These are phyloP conservation scores for Theocolax elegans DNA, from an alignment of 1,140 invertebrate species.

Conservation along the genomic window DNA sequence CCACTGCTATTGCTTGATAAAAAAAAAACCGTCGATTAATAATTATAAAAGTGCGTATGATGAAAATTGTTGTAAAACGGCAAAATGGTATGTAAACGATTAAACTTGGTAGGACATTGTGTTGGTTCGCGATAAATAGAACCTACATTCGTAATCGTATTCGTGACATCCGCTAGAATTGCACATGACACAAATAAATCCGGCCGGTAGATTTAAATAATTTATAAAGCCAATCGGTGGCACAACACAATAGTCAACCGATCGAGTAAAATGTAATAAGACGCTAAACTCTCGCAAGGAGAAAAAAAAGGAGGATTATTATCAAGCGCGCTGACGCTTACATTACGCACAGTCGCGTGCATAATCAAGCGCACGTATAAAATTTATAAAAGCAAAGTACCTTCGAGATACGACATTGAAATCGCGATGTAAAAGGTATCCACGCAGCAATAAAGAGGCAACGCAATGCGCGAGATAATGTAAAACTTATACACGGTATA, in stretches of 20 bases:
- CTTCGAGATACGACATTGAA: not conserved
- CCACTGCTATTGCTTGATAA: too few species aligned
- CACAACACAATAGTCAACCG: not conserved
- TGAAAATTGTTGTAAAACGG: too few species aligned
- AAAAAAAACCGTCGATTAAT: too few species aligned
- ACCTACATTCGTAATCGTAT: too few species aligned
- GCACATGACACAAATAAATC: slow-evolving; percentile 1
- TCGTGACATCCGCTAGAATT: not conserved
- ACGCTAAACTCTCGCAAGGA: not conserved
- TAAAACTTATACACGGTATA: too few species aligned
- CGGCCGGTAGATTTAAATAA: slow-evolving; percentile 2
- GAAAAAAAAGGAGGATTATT: not conserved
- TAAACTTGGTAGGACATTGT: too few species aligned
- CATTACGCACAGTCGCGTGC: too few species aligned
- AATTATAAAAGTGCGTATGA: too few species aligned
- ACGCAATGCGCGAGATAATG: too few species aligned
- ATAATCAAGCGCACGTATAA: not conserved
- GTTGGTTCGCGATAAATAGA: too few species aligned
- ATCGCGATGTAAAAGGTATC: not conserved
- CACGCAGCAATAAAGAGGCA: not conserved
- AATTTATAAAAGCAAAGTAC: not conserved
- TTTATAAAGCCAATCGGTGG: not conserved
- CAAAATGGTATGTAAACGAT: too few species aligned
- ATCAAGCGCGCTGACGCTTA: too few species aligned
- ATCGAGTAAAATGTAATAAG: not conserved